phyloP scores from a whole-genome alignment of 2,113 vertebrate genomes.

The Myotis davidii region DNA sequence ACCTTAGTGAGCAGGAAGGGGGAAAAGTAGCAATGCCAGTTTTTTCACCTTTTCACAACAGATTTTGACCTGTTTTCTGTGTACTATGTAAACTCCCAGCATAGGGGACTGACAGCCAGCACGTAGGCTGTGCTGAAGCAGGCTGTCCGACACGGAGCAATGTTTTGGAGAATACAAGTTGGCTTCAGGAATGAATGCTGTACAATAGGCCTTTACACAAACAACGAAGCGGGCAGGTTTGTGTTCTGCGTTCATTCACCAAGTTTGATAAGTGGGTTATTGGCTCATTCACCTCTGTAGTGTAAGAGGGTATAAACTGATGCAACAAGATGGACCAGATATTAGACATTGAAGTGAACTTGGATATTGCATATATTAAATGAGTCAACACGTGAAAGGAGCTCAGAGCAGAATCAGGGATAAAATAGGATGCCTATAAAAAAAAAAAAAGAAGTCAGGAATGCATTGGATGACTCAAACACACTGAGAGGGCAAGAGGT shows the following conservation, averaged over 20 bases:
- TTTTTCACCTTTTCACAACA: background rate
- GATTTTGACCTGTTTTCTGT: slow-evolving; percentile 19
- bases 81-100: background rate
- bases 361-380: background rate
- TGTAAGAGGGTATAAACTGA: background rate
- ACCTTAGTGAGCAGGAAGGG: background rate
- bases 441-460: background rate
- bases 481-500: background rate
- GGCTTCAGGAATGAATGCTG: background rate
- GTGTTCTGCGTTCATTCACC: background rate
- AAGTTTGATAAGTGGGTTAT: background rate
- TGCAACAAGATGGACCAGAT: background rate
- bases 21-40: slow-evolving; percentile 3
- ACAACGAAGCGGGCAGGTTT: background rate
- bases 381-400: background rate
- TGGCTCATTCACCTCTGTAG: background rate
- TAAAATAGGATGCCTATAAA: background rate
- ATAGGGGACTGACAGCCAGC: background rate
- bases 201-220: background rate
- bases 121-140: background rate
- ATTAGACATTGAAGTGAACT: background rate
- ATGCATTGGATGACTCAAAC: background rate
- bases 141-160: background rate
- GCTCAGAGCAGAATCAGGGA: background rate
- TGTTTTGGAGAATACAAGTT: slow-evolving; percentile 38